Evolutionary conservation across 1,140 invertebrate genomes (phyloP).

Genomic region (Zaprionus lachaisei): DNA sequence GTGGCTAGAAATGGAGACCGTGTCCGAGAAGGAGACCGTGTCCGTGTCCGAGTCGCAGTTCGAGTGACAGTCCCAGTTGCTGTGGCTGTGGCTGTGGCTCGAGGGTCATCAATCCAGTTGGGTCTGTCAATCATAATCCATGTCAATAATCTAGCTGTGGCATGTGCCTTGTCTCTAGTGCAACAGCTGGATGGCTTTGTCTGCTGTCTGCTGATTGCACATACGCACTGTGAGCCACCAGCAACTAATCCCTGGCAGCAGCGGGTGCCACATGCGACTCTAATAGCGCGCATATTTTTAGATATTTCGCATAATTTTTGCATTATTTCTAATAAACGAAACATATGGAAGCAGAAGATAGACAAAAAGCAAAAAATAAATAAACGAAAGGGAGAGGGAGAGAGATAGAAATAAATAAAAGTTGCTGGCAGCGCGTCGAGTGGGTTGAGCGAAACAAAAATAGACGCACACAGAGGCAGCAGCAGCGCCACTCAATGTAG

Average conservation of each 20-base stretch:
- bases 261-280: constrained; percentile 58
- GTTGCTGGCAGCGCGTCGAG: constrained; percentile 33
- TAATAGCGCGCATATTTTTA: constrained; percentile 69
- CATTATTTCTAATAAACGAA: constrained; percentile 70
- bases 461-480: constrained; percentile 47
- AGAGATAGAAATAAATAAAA: constrained; percentile 48
- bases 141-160: constrained; percentile 45
- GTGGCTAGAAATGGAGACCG: constrained; percentile 16
- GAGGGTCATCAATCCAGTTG: constrained; percentile 63
- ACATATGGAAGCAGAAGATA: constrained; percentile 54
- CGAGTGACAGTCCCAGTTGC: neutral
- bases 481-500: constrained; percentile 48
- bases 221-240: constrained; percentile 55
- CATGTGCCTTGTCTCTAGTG: constrained; percentile 43
- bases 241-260: neutral
- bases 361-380: constrained; percentile 21
- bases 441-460: constrained; percentile 52
- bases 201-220: constrained; percentile 30
- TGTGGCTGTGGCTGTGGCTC: neutral
- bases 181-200: constrained; percentile 59
- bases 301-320: constrained; percentile 65
- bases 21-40: neutral
- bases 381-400: constrained; percentile 10
- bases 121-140: constrained; percentile 63
- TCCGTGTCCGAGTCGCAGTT: neutral